Evolutionary conservation across 2,888 invertebrate species (phyloP).

Genomic region (Microdon myrmicae): DNA sequence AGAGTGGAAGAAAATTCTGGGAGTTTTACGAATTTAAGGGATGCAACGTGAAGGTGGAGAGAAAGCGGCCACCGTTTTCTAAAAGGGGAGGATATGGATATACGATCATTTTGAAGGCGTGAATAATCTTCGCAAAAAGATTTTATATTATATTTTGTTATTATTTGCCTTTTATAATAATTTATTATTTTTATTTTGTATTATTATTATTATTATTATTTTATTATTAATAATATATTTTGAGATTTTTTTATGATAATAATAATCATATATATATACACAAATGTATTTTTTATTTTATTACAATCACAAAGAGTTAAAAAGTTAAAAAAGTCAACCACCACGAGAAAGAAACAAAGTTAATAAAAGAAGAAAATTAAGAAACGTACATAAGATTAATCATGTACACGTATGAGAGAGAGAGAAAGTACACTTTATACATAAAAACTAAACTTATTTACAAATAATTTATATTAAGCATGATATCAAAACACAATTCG

Average conservation of each 20-base stretch:
- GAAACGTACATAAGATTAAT: no score
- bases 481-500: no score
- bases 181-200: constrained; percentile 23
- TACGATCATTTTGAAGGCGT: constrained; percentile 1
- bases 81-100: constrained; percentile 15
- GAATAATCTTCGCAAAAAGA: constrained; percentile 29
- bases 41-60: neutral
- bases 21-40: constrained; percentile 1
- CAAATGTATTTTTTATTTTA: constrained; percentile 25
- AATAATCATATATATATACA: constrained; percentile 29
- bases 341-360: constrained; percentile 2
- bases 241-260: constrained; percentile 30
- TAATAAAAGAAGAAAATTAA: constrained; percentile 3
- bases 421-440: neutral
- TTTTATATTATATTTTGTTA: constrained; percentile 33
- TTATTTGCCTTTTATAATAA: no score
- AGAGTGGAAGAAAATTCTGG: constrained; percentile 2
- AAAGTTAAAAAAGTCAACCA: constrained; percentile 20
- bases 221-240: no score
- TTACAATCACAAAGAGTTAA: no score
- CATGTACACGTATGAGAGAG: constrained; percentile 23
- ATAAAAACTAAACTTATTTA: neutral
- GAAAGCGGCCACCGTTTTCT: constrained; percentile 2
- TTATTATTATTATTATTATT: no score
- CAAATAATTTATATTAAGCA: no score